These are phyloP conservation scores for Typhlichthys eigenmanni DNA, from an alignment of 2,797 vertebrate species.

Conservation along the genomic window DNA sequence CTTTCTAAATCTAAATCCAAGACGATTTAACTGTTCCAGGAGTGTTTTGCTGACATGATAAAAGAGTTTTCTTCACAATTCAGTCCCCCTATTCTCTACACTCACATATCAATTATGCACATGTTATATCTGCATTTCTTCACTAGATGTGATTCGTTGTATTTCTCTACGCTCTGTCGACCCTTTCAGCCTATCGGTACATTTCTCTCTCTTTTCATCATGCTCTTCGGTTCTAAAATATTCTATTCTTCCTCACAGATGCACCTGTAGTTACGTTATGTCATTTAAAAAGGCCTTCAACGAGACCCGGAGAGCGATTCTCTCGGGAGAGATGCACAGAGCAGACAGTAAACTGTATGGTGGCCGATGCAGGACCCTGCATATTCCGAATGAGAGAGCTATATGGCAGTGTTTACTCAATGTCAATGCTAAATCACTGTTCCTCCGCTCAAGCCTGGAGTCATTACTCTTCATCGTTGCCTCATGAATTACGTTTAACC, in stretches of 20 bases:
- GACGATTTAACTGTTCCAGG: slow-evolving; percentile 60
- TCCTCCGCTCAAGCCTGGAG: slow-evolving; percentile 38
- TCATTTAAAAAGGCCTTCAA: slow-evolving; percentile 62
- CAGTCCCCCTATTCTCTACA: slow-evolving; percentile 37
- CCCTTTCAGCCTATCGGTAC: slow-evolving; percentile 6
- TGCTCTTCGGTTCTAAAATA: slow-evolving; percentile 5
- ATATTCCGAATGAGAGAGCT: slow-evolving; percentile 45
- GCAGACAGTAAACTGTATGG: slow-evolving; percentile 58
- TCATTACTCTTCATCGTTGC: slow-evolving; percentile 66
- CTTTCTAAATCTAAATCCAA: slow-evolving; percentile 63
- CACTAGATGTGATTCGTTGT: slow-evolving; percentile 27
- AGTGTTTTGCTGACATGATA: slow-evolving; percentile 58
- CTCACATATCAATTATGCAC: slow-evolving; percentile 41
- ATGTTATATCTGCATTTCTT: slow-evolving; percentile 25
- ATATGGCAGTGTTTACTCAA: slow-evolving; percentile 66
- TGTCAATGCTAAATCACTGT: slow-evolving; percentile 58
- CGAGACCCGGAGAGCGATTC: slow-evolving; percentile 36
- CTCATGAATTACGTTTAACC: slow-evolving; percentile 53
- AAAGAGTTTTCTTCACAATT: slow-evolving; percentile 39
- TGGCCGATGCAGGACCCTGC: slow-evolving; percentile 59
- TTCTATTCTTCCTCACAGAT: slow-evolving; percentile 25
- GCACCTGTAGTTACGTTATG: slow-evolving; percentile 37
- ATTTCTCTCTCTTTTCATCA: neutral
- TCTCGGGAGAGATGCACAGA: slow-evolving; percentile 58
- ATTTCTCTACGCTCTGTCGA: slow-evolving; percentile 1